phyloP scores from a whole-genome alignment of 2,113 vertebrate genomes.

The Semnornis frantzii region DNA sequence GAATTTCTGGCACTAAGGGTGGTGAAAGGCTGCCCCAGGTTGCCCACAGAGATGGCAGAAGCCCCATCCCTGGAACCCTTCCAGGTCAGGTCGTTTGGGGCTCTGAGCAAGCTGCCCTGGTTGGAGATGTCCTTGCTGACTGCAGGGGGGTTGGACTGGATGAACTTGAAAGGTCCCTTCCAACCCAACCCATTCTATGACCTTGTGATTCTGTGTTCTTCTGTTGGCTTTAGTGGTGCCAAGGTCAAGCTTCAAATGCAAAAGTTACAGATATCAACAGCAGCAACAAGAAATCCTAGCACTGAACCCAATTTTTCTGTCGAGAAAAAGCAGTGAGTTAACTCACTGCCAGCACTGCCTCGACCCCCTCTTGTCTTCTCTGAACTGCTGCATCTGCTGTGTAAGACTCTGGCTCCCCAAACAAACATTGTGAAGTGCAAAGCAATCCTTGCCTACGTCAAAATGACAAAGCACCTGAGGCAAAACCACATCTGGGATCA shows the following conservation, averaged over 20 bases:
- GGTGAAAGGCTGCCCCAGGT: too few relatives aligned
- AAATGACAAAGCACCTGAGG: background rate
- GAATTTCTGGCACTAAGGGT: too few relatives aligned
- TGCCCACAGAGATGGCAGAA: too few relatives aligned
- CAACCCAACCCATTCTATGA: too few relatives aligned
- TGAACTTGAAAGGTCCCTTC: too few relatives aligned
- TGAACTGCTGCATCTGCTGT: background rate
- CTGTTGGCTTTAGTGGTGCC: background rate
- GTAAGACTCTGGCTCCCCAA: background rate
- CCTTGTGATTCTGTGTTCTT: background rate
- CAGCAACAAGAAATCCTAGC: background rate
- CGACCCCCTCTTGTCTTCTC: background rate
- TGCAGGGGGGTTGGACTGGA: too few relatives aligned
- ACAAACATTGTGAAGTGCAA: background rate
- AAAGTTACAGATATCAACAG: background rate
- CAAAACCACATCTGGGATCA: background rate
- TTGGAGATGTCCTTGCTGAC: too few relatives aligned
- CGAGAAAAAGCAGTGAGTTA: background rate
- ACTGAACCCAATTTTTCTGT: background rate
- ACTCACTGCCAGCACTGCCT: background rate
- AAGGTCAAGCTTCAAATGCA: background rate
- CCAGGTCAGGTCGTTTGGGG: too few relatives aligned
- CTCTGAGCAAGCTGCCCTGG: too few relatives aligned
- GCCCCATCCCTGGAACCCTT: too few relatives aligned
- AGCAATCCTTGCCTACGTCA: background rate